Evolutionary conservation across 2,888 invertebrate genomes (phyloP).

Genomic region (Melanotus villosus): DNA sequence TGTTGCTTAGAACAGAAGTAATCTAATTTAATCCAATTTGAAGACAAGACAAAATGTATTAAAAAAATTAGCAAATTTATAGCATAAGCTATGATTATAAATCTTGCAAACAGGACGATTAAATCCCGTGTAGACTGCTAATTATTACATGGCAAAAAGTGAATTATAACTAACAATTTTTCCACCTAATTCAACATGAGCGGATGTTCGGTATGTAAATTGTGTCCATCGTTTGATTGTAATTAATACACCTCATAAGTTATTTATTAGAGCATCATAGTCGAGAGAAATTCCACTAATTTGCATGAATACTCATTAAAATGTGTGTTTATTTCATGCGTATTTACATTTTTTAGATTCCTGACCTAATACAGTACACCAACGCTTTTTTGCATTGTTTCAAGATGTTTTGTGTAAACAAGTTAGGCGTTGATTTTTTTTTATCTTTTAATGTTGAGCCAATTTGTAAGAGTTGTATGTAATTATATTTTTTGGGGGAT

Average conservation of each 20-base stretch:
- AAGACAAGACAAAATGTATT: no score
- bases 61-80: no score
- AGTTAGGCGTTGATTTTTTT: no score
- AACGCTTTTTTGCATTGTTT: slow-evolving; percentile 4
- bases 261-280: slow-evolving; percentile 29
- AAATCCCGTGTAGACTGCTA: neutral
- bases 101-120: neutral
- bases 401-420: neutral
- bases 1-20: no score
- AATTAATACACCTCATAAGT: neutral
- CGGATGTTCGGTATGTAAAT: slow-evolving; percentile 9
- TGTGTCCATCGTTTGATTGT: neutral
- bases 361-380: slow-evolving; percentile 30
- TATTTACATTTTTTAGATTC: slow-evolving; percentile 20
- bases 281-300: slow-evolving; percentile 13
- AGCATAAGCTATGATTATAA: no score
- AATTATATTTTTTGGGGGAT: no score
- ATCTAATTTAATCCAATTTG: no score
- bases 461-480: no score
- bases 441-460: no score
- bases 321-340: slow-evolving; percentile 28
- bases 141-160: neutral
- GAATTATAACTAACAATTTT: slow-evolving; percentile 3
- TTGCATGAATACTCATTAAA: slow-evolving; percentile 8
- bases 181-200: slow-evolving; percentile 3